Percentiles rank a stretch among this genome's conserved stretches.
phyloP scores from a whole-genome alignment of 2,888 invertebrate species.

The Cyaniris semiargus region DNA sequence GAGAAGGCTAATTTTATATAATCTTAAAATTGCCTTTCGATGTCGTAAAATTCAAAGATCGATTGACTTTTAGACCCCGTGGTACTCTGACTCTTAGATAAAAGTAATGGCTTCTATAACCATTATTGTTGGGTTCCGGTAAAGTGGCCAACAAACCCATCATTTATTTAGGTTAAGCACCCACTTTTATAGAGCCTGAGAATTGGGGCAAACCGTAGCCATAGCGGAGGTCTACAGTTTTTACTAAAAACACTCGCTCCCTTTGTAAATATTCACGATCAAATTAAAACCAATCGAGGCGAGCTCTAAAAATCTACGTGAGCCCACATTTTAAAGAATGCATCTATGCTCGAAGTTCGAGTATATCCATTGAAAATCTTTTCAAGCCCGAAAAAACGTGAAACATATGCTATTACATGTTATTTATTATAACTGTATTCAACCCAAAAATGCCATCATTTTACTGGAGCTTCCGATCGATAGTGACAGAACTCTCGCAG shows the following conservation, averaged over 20 bases:
- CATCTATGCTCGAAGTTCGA: background rate
- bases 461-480: background rate
- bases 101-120: conserved; percentile 23
- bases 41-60: background rate
- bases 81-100: conserved; percentile 2
- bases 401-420: background rate
- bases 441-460: background rate
- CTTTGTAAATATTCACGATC: conserved; percentile 4
- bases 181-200: conserved; percentile 21
- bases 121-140: background rate
- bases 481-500: background rate
- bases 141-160: conserved; percentile 18
- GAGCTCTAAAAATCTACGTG: background rate
- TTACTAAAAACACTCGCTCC: background rate
- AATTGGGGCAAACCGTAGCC: conserved; percentile 22
- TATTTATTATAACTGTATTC: no score
- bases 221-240: conserved; percentile 13
- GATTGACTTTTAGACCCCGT: background rate
- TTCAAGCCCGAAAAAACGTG: background rate
- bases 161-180: conserved; percentile 30
- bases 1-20: background rate
- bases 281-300: conserved; percentile 7
- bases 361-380: background rate
- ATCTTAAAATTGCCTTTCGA: background rate
- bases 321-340: background rate